phyloP scores from a whole-genome alignment of 2,888 invertebrate genomes.

The Nasonia oneida region DNA sequence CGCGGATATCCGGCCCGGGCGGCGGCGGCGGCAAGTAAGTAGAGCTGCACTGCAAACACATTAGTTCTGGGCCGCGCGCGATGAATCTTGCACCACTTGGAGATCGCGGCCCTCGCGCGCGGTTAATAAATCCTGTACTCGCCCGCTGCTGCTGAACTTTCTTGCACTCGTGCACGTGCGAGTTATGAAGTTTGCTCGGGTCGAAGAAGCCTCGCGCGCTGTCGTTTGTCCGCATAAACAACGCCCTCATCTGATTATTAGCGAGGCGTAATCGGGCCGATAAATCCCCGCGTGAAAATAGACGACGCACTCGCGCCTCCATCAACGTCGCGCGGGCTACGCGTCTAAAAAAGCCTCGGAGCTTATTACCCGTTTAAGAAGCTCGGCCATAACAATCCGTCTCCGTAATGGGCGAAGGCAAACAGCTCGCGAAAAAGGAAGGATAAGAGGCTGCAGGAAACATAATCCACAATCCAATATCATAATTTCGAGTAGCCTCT shows the following conservation, averaged over 20 bases:
- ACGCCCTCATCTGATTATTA: constrained; percentile 26
- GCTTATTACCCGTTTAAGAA: constrained; percentile 31
- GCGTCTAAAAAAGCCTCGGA: not conserved
- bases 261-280: constrained; percentile 21
- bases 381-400: constrained; percentile 30
- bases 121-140: constrained; percentile 28
- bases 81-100: constrained; percentile 35
- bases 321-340: constrained; percentile 19
- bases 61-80: constrained; percentile 40
- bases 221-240: constrained; percentile 15
- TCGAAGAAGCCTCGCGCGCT: not conserved
- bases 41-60: constrained; percentile 39
- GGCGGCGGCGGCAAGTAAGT: constrained; percentile 8
- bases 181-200: not conserved
- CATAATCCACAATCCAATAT: constrained; percentile 50
- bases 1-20: constrained; percentile 36
- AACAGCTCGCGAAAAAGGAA: not conserved
- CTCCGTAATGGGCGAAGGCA: constrained; percentile 34
- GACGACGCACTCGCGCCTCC: constrained; percentile 20
- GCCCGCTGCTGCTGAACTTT: not conserved
- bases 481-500: constrained; percentile 34
- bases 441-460: constrained; percentile 17
- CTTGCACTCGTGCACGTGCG: not conserved
- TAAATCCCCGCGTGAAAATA: constrained; percentile 24
- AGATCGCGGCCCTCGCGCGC: not conserved